Conservation (phyloP, 37 sponge, comb jelly and placozoan genomes). For the Bolinopsis microptera region DNA sequence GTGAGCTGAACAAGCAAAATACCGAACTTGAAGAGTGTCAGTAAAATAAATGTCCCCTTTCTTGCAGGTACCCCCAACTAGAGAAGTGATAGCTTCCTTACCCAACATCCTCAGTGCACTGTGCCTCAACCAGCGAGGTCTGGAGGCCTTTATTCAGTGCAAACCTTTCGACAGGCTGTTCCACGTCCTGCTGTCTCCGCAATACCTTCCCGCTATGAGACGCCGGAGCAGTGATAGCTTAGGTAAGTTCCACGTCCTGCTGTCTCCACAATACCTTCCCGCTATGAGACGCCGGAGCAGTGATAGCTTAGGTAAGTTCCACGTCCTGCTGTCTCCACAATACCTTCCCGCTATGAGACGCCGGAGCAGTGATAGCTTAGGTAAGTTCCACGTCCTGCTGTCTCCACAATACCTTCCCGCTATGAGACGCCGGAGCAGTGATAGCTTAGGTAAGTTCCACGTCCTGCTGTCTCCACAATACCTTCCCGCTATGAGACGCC, state of each 20-base stretch:
- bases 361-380: slow-evolving; percentile 72
- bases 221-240: slow-evolving; percentile 77
- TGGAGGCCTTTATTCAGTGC: slow-evolving; percentile 78
- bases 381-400: too few relatives aligned
- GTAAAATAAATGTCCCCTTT: too few relatives aligned
- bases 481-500: slow-evolving; percentile 87
- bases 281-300: slow-evolving; percentile 86
- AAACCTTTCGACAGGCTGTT: slow-evolving; percentile 93
- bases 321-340: slow-evolving; percentile 79
- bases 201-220: slow-evolving; percentile 94
- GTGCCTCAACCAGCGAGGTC: slow-evolving; percentile 90
- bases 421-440: slow-evolving; percentile 84
- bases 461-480: slow-evolving; percentile 87
- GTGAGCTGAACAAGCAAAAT: too few relatives aligned
- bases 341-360: slow-evolving; percentile 89
- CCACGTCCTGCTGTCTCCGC: slow-evolving; percentile 80
- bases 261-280: slow-evolving; percentile 80
- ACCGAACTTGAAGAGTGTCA: too few relatives aligned
- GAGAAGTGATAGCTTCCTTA: slow-evolving; percentile 87
- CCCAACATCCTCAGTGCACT: slow-evolving; percentile 94
- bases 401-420: slow-evolving; percentile 83
- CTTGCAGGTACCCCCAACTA: slow-evolving; percentile 83
- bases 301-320: slow-evolving; percentile 73
- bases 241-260: slow-evolving; percentile 77
- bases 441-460: slow-evolving; percentile 73